Evolutionary conservation across 2,113 vertebrate species (phyloP), one percentile per base, ranked within the genome.

Genomic region (Hemiscyllium ocellatum): DNA sequence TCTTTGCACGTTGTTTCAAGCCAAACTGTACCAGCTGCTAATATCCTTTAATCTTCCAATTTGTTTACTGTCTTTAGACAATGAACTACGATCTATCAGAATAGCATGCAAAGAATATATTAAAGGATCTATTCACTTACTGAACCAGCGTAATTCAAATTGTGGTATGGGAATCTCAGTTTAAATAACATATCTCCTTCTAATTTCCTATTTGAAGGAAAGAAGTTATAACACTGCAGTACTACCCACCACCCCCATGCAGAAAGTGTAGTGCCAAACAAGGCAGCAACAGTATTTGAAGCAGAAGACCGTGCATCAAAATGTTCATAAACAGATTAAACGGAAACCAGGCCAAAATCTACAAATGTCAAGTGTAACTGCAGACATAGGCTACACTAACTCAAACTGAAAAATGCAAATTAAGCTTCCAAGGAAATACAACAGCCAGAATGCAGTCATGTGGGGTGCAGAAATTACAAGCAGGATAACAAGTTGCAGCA

Each of bases 341-440:
- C 24, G 26, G 93, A 90, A 61, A 47, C 50, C 94, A 95, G 70
- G 66, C n/a, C 37, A 95, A 72, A 72, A 72, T 24, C 47, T 8
- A 37, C n/a, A 70, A 68, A 94, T 37, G 69, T 94, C 37, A 94
- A 47, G 93, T 70, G 50, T 94, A 66, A 95, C 42, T 72, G 66
- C 91, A 72, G 93, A 95, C 47, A 42, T 72, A 68, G 4, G 24
- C 91, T 94, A 68, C 66, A 94, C 42, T 70, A 76, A 26, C 26
- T 50, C 66, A 95, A 76, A 76, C 69, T 33, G 24, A 69, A 95
- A 72, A 72, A 72, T 52, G 94, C 69, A 95, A 72, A 72, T 8
- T 61, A 90, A n/a, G 87, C 8, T 1, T 29, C 42, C 69, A 95
- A 47, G 26, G 8, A n/a, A 94, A 19, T 94, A 42, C n/a, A 94